Base-by-base conservation (phyloP, 2,888 invertebrate species). In the Noctua janthe region DNA sequence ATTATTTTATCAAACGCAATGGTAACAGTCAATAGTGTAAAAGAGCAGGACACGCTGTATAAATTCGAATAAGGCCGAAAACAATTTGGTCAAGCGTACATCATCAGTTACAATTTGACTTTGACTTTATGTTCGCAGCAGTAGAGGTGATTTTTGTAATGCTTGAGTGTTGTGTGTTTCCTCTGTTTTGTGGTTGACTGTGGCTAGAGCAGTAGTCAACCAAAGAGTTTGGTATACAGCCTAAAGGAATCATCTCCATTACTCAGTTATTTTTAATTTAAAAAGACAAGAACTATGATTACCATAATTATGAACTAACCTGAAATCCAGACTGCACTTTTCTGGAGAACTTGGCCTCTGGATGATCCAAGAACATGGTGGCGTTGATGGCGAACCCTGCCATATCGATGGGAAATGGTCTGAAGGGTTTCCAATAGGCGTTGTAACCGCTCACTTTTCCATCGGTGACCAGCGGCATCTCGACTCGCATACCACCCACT, bases 321-420 rank as follows among this genome's bases (percentile, higher is more conserved):
- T 99, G 99, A 94, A 98, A 98, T 29, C 99, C 99, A 80, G 99
- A 98, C 91, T 98, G 98, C 81, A 99, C 99, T 88, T 98, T 98
- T 91, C 98, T 98, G 0, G 98, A 98, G 95, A 99, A 99, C 84
- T 97, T 96, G 0, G 98, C 99, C 64, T 98, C 97, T 0, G 98
- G 98, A 90, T 98, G 97, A 35, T 97, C 97, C 8, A 98, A 94
- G 71, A 99, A 97, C 78, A 99, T 95, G 35, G 98, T 97, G 3
- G 98, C 95, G 93, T 99, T 99, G 66, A 99, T 98, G 13, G 98
- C 99, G 93, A 99, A 99, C 0, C 99, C 99, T 0, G 99, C 99
- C 99, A 99, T 99, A 92, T 99, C 99, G 62, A 99, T 98, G 0
- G 99, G 99, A 97, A 99, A 99, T 0, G 98, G 98, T 83, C 99